Conservation (phyloP, 2,113 vertebrate genomes). For the Nothoprocta perdicaria region DNA sequence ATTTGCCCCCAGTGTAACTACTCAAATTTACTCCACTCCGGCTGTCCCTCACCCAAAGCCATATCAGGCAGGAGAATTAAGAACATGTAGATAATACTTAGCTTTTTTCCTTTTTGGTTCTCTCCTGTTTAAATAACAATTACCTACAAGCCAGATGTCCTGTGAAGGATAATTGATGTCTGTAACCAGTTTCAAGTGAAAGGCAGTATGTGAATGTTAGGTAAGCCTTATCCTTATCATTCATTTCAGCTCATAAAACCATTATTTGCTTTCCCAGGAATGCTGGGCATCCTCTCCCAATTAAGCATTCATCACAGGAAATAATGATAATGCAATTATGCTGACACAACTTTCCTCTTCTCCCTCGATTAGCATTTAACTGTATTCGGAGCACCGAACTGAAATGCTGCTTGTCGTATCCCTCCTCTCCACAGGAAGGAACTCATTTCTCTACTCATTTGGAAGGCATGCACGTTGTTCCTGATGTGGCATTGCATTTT, state of each 20-base stretch:
- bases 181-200: neutral
- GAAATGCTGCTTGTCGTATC: neutral
- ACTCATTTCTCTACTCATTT: neutral
- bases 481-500: neutral
- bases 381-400: neutral
- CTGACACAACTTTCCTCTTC: neutral
- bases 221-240: neutral
- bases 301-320: neutral
- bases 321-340: neutral
- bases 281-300: neutral
- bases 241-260: neutral
- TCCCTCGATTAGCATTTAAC: neutral
- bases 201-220: neutral
- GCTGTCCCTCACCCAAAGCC: neutral
- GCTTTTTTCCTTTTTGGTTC: neutral
- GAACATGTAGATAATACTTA: neutral
- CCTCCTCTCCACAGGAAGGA: neutral
- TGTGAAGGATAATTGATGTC: neutral
- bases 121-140: neutral
- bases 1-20: no score
- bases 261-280: neutral
- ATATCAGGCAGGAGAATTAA: neutral
- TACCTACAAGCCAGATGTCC: neutral
- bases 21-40: neutral
- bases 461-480: neutral